Base-by-base conservation (phyloP, 2,113 vertebrate species). In the Platichthys stellatus region DNA sequence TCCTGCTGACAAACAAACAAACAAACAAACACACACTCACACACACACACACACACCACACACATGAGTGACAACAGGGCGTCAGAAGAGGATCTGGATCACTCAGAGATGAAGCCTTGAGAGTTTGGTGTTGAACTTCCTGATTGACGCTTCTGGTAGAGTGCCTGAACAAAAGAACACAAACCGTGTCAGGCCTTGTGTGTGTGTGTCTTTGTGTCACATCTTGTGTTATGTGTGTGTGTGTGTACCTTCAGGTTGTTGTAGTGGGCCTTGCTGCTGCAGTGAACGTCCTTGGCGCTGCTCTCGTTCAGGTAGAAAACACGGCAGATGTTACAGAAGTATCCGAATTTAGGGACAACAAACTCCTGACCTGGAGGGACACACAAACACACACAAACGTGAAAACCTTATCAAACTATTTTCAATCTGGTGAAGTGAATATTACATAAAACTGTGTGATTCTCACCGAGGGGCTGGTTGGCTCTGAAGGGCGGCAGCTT, bases 261-360 rank as follows among this genome's bases (percentile, higher is more conserved):
- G 14, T 90, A 90, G 69, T 92, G 91, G 24, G 2, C 75, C 82
- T 40, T 63, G 67, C 87, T 88, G 81, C 88, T 80, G 84, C 91
- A 91, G 88, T 91, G 91, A 0, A 26, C 0, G 0, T 76, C 69
- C 45, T 68, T 88, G 43, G 91, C 88, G 0, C 69, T 63, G 26
- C 2, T 74, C 78, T 92, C 84, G 0, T 47, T 82, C 58, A 82
- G 31, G 84, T 87, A 92, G 76, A 90, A 92, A 10, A 83, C 12
- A 0, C 74, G 81, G 81, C 94, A 95, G 2, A 95, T 85, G 10
- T 91, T 89, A 72, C 94, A 95, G 90, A 90, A 95, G 74, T 76
- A 95, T 0, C 94, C 94, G 0, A 88, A 89, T 74, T 91, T 94
- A 0, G 90, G 93, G 7, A 95, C 87, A 17, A 95, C 89, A 38